Conservation (phyloP, 1,140 invertebrate genomes). For the Medauroidea extradentata region DNA sequence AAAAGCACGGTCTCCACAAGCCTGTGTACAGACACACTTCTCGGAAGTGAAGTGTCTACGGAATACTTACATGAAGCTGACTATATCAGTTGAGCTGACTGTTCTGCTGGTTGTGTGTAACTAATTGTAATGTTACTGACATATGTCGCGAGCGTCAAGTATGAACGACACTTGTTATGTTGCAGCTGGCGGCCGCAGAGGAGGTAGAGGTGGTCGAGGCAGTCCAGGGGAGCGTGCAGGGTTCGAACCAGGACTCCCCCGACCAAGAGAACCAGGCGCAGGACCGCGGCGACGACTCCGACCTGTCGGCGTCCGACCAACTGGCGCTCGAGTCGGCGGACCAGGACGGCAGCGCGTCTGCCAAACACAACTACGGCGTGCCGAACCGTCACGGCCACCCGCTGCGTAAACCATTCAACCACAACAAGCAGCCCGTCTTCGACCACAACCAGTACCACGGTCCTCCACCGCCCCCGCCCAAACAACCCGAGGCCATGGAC, state of each 20-base stretch:
- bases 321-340: constrained; percentile 16
- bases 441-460: constrained; percentile 58
- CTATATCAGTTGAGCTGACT: too few relatives aligned
- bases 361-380: constrained; percentile 13
- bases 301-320: constrained; percentile 15
- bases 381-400: constrained; percentile 17
- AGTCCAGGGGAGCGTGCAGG: constrained; percentile 50
- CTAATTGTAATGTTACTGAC: too few relatives aligned
- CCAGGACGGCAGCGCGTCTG: constrained; percentile 15
- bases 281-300: constrained; percentile 34
- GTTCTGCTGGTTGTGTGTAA: too few relatives aligned
- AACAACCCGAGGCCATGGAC: constrained; percentile 54
- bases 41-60: too few relatives aligned
- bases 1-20: too few relatives aligned
- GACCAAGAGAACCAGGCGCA: constrained; percentile 19
- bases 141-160: too few relatives aligned
- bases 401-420: constrained; percentile 25
- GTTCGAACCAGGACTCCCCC: constrained; percentile 40
- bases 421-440: constrained; percentile 36
- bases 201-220: constrained; percentile 62
- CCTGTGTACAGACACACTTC: too few relatives aligned
- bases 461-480: constrained; percentile 52
- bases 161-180: too few relatives aligned
- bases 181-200: constrained; percentile 49
- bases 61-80: too few relatives aligned